These are phyloP conservation scores for Ispidina lecontei DNA, from an alignment of 2,797 vertebrate genomes.

Conservation along the genomic window DNA sequence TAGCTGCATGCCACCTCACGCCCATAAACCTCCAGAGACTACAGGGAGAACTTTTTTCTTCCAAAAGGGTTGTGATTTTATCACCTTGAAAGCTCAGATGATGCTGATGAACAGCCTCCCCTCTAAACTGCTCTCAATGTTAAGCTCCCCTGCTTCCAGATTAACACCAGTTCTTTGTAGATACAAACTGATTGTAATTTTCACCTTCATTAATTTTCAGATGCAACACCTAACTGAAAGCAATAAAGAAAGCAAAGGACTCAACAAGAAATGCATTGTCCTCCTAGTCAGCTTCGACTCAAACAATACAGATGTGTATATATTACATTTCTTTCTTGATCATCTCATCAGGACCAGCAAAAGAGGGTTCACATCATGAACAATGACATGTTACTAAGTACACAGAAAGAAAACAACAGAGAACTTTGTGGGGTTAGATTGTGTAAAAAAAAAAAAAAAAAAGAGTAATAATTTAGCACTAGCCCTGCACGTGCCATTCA, in stretches of 20 bases:
- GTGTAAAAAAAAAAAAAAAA: constrained; percentile 34
- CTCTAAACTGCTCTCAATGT: background rate
- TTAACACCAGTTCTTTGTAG: constrained; percentile 23
- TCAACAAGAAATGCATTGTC: background rate
- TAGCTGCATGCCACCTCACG: background rate
- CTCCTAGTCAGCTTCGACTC: background rate
- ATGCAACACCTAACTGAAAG: background rate
- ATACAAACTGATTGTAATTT: constrained; percentile 29
- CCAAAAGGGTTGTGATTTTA: background rate
- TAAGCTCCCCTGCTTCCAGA: constrained; percentile 8
- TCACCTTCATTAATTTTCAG: constrained; percentile 35
- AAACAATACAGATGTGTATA: background rate
- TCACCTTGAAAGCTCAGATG: constrained; percentile 16
- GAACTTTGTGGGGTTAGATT: background rate
- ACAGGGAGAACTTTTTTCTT: background rate
- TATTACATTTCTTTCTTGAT: background rate
- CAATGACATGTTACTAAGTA: background rate
- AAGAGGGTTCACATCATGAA: background rate
- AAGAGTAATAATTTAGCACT: constrained; percentile 31
- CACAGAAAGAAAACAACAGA: background rate
- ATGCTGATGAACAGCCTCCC: background rate
- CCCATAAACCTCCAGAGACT: background rate
- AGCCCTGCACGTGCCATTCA: constrained; percentile 3
- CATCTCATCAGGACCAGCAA: background rate
- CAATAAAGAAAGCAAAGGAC: background rate